Evolutionary conservation across 2,113 vertebrate genomes (phyloP), one percentile per base, ranked within the genome.

Genomic region (Hepsetus odoe): DNA sequence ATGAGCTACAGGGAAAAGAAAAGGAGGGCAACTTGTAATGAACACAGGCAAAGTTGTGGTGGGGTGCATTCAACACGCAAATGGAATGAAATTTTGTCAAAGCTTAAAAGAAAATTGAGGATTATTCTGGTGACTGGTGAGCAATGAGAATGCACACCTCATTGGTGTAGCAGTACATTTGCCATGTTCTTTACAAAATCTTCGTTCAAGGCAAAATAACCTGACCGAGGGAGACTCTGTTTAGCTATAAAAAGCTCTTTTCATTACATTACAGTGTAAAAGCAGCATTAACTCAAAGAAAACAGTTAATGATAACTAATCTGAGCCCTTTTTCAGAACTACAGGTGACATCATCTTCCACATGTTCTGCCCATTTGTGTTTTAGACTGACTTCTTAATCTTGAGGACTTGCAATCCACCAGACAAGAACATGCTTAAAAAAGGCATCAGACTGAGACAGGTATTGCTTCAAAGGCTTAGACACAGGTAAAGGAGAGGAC

Each of bases 381-480:
- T 44, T 44, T 2, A 11, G 1, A 64, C 24, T 28, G 56, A 69
- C 30, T 40, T 20, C 24, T 69, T 55, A 7, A n/a, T n/a, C 11
- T 5, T 4, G n/a, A 69, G 24, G 26, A 69, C 42, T 22, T 68
- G 16, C 12, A 26, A 28, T 55, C 14, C 12, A 9, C 28, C 51
- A 70, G 71, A 32, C 18, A 77, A 49, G 58, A 9, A 82, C 16
- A 76, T 66, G 0, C 0, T 46, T 28, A 9, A 77, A 80, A 84
- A 84, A 72, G 80, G 75, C 72, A 85, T 84, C 74, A 87, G 81
- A 85, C 82, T 83, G 40, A 12, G 56, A 62, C 78, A 76, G 55
- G 74, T 64, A 44, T 26, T 58, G 32, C 11, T 79, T 59, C 44
- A 13, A 79, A 40, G 46, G 66, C 68, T 69, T 64, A 65, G 64